These are phyloP conservation scores for Uromys caudimaculatus DNA, from an alignment of 2,797 vertebrate genomes.

Conservation along the genomic window DNA sequence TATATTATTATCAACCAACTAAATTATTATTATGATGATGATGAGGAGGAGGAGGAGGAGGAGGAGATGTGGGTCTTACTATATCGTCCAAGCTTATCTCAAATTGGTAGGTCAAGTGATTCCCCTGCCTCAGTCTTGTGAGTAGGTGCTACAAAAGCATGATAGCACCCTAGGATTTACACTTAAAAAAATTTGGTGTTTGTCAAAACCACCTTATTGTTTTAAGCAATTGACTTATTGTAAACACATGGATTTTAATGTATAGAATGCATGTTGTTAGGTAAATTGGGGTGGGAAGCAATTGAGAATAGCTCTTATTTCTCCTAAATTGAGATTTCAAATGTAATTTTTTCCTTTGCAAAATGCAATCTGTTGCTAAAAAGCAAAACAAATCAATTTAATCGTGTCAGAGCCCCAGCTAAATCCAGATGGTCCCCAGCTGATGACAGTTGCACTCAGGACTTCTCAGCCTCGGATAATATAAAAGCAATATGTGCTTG, in stretches of 20 bases:
- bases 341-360: background rate
- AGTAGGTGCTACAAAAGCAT: background rate
- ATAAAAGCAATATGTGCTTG: background rate
- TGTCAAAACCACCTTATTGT: background rate
- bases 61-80: background rate
- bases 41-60: too few species aligned
- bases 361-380: background rate
- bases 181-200: background rate
- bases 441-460: background rate
- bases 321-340: background rate
- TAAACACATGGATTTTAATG: slow-evolving; percentile 40
- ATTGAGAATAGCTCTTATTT: slow-evolving; percentile 50
- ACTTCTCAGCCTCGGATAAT: background rate
- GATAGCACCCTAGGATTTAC: background rate
- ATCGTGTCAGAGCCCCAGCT: background rate
- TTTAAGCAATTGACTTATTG: slow-evolving; percentile 12
- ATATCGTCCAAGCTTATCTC: background rate
- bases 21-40: background rate
- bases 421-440: background rate
- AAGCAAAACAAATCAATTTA: background rate
- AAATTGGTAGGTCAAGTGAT: background rate
- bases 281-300: background rate
- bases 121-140: background rate
- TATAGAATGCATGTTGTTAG: background rate
- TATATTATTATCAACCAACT: background rate